These are phyloP conservation scores for Diploptera punctata DNA, from an alignment of 2,888 invertebrate genomes.

Conservation along the genomic window DNA sequence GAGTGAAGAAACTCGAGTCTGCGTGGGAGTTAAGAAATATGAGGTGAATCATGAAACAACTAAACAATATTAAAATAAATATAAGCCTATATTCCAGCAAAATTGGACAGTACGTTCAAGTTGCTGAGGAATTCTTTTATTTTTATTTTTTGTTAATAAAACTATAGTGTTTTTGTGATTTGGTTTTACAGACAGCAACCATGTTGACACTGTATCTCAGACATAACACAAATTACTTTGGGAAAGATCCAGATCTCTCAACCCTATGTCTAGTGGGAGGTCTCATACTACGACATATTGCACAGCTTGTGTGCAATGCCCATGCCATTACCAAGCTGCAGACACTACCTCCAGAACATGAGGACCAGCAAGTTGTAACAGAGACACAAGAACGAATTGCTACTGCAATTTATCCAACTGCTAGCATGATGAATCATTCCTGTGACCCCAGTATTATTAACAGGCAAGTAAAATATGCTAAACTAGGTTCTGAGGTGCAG, in stretches of 20 bases:
- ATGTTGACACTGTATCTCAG: slow-evolving; percentile 71
- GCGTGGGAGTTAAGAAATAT: no score
- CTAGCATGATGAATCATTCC: slow-evolving; percentile 93
- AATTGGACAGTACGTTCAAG: no score
- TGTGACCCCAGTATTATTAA: slow-evolving; percentile 84
- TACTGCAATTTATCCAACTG: slow-evolving; percentile 84
- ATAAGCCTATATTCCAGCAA: no score
- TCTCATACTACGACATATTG: slow-evolving; percentile 74
- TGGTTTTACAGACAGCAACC: slow-evolving; percentile 65
- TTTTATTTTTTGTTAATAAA: no score
- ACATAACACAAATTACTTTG: slow-evolving; percentile 69
- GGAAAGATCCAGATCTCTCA: slow-evolving; percentile 41
- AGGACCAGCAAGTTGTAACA: slow-evolving; percentile 38
- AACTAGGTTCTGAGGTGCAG: no score
- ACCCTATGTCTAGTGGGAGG: slow-evolving; percentile 59
- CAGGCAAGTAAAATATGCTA: slow-evolving; percentile 58
- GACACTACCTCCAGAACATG: not conserved
- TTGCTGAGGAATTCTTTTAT: no score
- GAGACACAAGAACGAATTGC: slow-evolving; percentile 63
- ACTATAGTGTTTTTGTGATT: not conserved
- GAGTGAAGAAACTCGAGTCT: no score
- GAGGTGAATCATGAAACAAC: no score
- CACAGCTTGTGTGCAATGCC: slow-evolving; percentile 83
- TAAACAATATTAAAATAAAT: no score
- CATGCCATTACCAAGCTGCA: slow-evolving; percentile 65